phyloP scores from a whole-genome alignment of 1,140 invertebrate species.

The Drosophila kanapiae region DNA sequence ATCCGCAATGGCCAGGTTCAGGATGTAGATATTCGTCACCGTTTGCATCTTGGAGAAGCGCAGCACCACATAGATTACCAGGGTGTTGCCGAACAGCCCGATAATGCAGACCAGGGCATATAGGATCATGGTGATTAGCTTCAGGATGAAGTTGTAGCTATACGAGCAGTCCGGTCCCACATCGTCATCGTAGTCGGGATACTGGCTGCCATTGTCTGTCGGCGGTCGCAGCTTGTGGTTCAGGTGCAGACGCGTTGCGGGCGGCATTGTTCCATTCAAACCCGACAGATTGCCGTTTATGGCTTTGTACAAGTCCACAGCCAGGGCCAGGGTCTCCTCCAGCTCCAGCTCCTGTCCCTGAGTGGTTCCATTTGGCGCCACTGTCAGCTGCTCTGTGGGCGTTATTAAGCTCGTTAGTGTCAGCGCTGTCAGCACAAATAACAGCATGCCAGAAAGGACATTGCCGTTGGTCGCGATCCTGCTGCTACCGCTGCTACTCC shows the following conservation, averaged over 20 bases:
- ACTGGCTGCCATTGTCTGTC: constrained; percentile 36
- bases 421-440: constrained; percentile 79
- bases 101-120: constrained; percentile 94
- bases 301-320: constrained; percentile 41
- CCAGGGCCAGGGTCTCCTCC: background rate
- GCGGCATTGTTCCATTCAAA: constrained; percentile 24
- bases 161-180: constrained; percentile 77
- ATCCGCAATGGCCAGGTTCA: constrained; percentile 97
- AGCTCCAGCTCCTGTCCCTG: constrained; percentile 26
- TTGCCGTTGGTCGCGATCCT: constrained; percentile 20
- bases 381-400: constrained; percentile 78
- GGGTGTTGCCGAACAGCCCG: constrained; percentile 95
- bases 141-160: constrained; percentile 86
- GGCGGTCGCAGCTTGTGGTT: constrained; percentile 12
- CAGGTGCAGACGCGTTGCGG: constrained; percentile 13
- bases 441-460: constrained; percentile 63
- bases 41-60: constrained; percentile 98
- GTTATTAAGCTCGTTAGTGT: constrained; percentile 84
- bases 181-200: constrained; percentile 49
- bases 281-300: constrained; percentile 50
- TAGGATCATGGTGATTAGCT: constrained; percentile 88
- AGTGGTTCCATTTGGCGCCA: constrained; percentile 48
- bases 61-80: constrained; percentile 98
- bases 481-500: constrained; percentile 17
- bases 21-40: constrained; percentile 98